Evolutionary conservation across 1,140 invertebrate species (phyloP), one percentile per base, ranked within the genome.

Genomic region (Pantala flavescens): DNA sequence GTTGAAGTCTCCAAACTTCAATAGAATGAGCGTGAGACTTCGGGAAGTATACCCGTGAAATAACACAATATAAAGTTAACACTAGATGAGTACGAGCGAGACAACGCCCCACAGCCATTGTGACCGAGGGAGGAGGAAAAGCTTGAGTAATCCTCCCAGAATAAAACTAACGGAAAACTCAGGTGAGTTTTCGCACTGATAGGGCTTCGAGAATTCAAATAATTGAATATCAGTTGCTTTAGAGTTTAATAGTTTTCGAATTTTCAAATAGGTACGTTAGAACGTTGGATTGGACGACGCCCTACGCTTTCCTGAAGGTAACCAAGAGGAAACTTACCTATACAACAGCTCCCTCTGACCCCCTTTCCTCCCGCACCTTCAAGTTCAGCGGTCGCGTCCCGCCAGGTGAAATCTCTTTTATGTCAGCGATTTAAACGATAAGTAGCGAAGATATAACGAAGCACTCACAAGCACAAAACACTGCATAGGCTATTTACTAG

Each of bases 391-490:
- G 49, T 63, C n/a, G 49, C 14, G 16, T 63, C 49, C 49, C 49
- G 49, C 49, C 49, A 63, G 49, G 49, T 63, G 49, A 63, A 63
- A 63, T 63, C 49, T 63, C 49, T 63, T 63, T 12, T 63, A 63
- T 19, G n/a, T 63, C 49, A 63, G n/a, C 14, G 49, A 12, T 63
- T 3, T 21, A 63, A 3, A 63, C 14, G n/a, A 5, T 3, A 63
- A 3, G n/a, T 63, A 63, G 3, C 16, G 49, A 19, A 19, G 16
- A 19, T 16, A 16, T 63, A 16, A 16, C 14, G 12, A 63, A 3
- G n/a, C 14, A 63, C 49, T 19, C 49, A 63, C 49, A 63, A 63
- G 14, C 49, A 63, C 49, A 63, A 63, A 19, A 63, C 49, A 63
- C 49, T 63, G 49, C 49, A 63, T 63, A 63, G 5, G 49, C 49